Percentiles rank a stretch among this genome's conserved stretches.
Conservation (phyloP, 2,113 vertebrate genomes). For the Merops nubicus region DNA sequence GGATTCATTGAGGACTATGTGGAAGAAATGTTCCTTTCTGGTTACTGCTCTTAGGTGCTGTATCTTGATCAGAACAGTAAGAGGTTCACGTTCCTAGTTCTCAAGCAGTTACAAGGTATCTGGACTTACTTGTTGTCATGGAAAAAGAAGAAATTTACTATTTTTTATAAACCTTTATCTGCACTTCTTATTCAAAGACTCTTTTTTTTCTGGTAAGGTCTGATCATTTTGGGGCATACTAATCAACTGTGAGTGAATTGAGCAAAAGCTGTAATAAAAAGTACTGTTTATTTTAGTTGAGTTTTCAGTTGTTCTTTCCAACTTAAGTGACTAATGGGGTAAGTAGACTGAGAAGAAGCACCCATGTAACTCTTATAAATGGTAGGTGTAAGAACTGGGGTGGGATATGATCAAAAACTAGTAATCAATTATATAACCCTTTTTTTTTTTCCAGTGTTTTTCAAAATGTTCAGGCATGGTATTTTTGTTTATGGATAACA, state of each 20-base stretch:
- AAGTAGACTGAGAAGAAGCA: neutral
- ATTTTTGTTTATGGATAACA: neutral
- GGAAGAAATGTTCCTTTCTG: neutral
- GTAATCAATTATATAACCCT: neutral
- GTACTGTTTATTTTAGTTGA: neutral
- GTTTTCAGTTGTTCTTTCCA: neutral
- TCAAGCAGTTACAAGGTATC: neutral
- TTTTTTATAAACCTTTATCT: neutral
- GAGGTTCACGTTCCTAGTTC: neutral
- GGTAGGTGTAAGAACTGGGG: neutral
- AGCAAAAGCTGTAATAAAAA: neutral
- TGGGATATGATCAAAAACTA: neutral
- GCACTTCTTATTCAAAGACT: neutral
- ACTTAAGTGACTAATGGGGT: neutral
- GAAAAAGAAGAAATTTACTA: neutral
- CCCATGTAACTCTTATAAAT: neutral
- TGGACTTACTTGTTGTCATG: neutral
- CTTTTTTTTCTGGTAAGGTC: neutral
- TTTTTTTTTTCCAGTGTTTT: neutral
- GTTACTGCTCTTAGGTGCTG: rapidly evolving
- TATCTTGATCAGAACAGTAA: neutral
- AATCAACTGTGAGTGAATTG: neutral
- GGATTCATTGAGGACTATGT: neutral
- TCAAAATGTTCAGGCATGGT: neutral
- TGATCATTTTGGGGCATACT: neutral